Base-by-base conservation (phyloP, 2,797 vertebrate species). In the Neostethus bicornis region DNA sequence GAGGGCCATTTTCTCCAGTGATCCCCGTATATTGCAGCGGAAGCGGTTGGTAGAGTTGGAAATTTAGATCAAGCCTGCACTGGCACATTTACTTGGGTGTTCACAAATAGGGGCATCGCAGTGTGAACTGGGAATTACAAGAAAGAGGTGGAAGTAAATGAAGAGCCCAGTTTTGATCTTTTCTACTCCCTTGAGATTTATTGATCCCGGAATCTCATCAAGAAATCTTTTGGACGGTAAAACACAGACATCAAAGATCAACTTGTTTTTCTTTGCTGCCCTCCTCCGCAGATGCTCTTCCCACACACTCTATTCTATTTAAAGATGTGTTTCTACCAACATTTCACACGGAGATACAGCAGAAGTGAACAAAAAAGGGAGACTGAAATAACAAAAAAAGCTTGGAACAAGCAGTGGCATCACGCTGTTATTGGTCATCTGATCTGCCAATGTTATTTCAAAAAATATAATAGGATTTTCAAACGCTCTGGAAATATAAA, bases 181-280 rank as follows among this genome's bases (percentile, higher is more conserved):
- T 53, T 59, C 39, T 60, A 51, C 38, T 74, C 73, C 60, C 72
- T 19, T 7, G 70, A 61, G 72, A 63, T 31, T 56, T 77, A 90
- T 90, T 43, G 82, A 90, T 89, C 68, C 39, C 52, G 32, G 72
- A 83, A 80, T 85, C 74, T 86, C 73, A 84, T 87, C 77, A 82
- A 65, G 52, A 61, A 42, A 70, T 69, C 69, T 75, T 77, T 77
- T 45, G 25, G 70, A 70, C 37, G 52, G 57, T 73, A 78, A 81
- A 79, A 84, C 51, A 62, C 56, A 75, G 63, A 81, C 76, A 87
- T 84, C 74, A 87, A 79, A 85, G 79, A 75, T 77, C 54, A 65
- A 55, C 55, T 58, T 79, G 54, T 75, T 70, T 78, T 66, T 59
- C 54, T 66, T 48, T 49, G 50, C 61, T 51, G 3, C 31, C 45